Evolutionary conservation across 2,113 vertebrate genomes (phyloP).

Genomic region (Carassius carassius): DNA sequence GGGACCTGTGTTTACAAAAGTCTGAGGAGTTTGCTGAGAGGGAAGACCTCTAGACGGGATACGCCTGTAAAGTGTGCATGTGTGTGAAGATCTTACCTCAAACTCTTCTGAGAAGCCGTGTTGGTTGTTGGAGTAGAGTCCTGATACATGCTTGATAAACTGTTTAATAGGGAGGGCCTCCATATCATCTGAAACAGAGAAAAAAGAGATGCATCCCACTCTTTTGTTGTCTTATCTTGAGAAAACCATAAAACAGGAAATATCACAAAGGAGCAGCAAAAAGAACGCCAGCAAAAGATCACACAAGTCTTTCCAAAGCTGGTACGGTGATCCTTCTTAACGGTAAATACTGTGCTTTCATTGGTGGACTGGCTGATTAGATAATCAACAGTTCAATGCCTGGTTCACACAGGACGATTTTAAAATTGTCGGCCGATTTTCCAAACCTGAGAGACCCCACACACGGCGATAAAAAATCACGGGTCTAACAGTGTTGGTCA

Average conservation of each 20-base stretch:
- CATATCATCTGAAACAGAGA: slow-evolving; percentile 84
- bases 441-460: too few species aligned
- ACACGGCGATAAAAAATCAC: too few species aligned
- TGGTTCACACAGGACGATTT: too few species aligned
- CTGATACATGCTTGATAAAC: slow-evolving; percentile 88
- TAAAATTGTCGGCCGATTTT: too few species aligned
- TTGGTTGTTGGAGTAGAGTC: slow-evolving; percentile 89
- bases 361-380: neutral
- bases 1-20: neutral
- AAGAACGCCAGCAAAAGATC: neutral
- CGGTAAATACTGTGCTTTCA: neutral
- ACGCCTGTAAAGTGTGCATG: neutral
- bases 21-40: neutral
- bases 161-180: slow-evolving; percentile 91
- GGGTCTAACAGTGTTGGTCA: too few species aligned
- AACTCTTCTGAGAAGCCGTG: slow-evolving; percentile 92
- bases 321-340: neutral
- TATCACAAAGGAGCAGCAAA: too few species aligned
- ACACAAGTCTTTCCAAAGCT: neutral
- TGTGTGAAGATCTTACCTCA: slow-evolving; percentile 81
- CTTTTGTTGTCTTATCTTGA: neutral
- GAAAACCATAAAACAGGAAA: neutral
- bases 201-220: neutral
- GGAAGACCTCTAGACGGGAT: neutral
- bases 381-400: neutral